Base-by-base conservation (phyloP, 2,888 invertebrate genomes). In the Pyrrhia umbra region DNA sequence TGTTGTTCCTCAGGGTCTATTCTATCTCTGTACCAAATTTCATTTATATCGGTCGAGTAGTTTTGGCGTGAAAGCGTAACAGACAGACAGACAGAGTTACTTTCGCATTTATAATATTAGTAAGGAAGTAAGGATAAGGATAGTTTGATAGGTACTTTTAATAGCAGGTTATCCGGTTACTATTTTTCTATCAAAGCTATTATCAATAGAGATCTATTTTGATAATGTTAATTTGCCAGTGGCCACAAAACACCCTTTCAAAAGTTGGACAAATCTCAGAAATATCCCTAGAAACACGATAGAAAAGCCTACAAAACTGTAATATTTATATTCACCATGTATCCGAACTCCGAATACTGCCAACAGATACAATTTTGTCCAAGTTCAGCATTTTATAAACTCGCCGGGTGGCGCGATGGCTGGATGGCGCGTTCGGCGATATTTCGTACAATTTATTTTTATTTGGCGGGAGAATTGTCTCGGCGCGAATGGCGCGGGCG, bases 401-500 rank as follows among this genome's bases (percentile, higher is more conserved):
- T 57, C 37, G 45, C 52, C 56, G 61, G 63, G 69, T 68, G 73
- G 64, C 63, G 56, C 63, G 66, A 23, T 20, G 50, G 30, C 49
- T 23, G 27, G 66, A 27, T 66, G 68, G 74, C 62, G 76, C 61
- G 77, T 70, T 68, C 40, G 73, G 58, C 76, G 71, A 85, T 84
- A 85, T 87, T 84, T 83, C 68, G 80, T 79, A 79, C 85, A 84
- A 84, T 88, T 88, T 88, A 86, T 85, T 87, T 87, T 87, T 87
- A 86, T 88, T 87, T 83, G 77, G 81, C 79, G 80, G 69, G 67
- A 70, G 77, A 84, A 81, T 80, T 79, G 82, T 81, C 81, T 79
- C 72, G 77, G 68, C 79, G 80, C 72, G 80, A 75, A 73, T 72
- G 69, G 77, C 76, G 74, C 77, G 71, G 75, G 80, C 75, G 70